Evolutionary conservation across 2,113 vertebrate genomes (phyloP), one percentile per base, ranked within the genome.

Genomic region (Benthochromis sp.): DNA sequence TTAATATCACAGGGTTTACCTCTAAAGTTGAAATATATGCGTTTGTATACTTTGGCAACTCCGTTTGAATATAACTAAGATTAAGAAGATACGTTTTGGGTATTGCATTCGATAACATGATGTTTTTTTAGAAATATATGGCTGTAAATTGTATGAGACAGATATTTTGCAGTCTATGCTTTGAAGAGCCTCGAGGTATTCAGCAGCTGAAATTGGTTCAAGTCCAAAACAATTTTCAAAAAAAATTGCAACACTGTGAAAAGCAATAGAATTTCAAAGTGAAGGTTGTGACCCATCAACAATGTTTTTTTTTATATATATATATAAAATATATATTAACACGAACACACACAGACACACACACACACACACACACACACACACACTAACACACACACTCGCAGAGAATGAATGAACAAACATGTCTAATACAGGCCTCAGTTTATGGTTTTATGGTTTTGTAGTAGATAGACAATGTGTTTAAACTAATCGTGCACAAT

Each of bases 211-310:
- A 94, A 91, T 89, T 92, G 88, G 83, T 89, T 92, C 27, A 83
- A 82, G 84, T 85, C 87, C 82, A 92, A 92, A 93, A 92, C 91
- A 93, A 92, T 90, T 90, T 91, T 87, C 17, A 59, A 61, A 84
- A 89, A 88, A 90, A 78, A 90, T 69, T 84, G 76, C 45, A 29
- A 84, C 40, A 43, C 55, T 63, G 43, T 84, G 88, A 79, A 89
- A 93, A 90, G 90, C 80, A 91, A 92, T 92, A 83, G 69, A 86
- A 79, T 92, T 89, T 91, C 81, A 83, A 66, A 88, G 82, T 87
- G 87, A 88, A 84, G 84, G 92, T 90, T n/a, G 19, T 89, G 84
- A 83, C 84, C 82, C 84, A 84, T 85, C 82, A 84, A 84, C 82
- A 82, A 19, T 78, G 45, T 14, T 82, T 6, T 88, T 90, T 36